Evolutionary conservation across 2,113 vertebrate genomes (phyloP), one percentile per base, ranked within the genome.

Genomic region (Prolemur simus): DNA sequence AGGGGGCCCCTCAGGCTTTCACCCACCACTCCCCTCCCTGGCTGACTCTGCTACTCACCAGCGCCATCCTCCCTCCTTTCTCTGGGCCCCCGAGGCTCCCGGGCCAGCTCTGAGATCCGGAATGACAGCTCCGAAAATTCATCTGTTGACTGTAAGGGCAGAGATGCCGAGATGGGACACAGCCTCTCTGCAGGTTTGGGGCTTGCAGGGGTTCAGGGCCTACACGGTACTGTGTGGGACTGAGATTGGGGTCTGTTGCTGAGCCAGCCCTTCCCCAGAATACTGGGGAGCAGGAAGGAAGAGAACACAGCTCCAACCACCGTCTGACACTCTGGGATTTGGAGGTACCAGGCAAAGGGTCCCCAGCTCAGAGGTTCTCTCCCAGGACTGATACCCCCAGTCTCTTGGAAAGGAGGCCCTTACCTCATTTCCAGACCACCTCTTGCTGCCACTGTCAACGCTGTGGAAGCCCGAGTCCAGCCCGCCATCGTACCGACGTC

Each of bases 381-480:
- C 68, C 45, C 23, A 20, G 63, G n/a, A 29, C 32, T 8, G 8
- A 88, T 7, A 63, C 27, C n/a, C 18, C 56, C 34, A 12, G 34
- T 12, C 23, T 15, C 18, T 13, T 37, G 42, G 63, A 78, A 60
- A 87, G 52, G 39, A 56, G 1, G 8, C 29, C 54, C 91, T 64
- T 89, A 99, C 99, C 99, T 99, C 99, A 39, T 99, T 99, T 76
- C 99, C 99, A 37, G 99, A 99, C 99, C 99, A 99, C 68, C 99
- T 97, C 84, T 99, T 99, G 98, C 99, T 99, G 95, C 99, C 99
- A 1, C 99, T 99, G 98, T 99, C 99, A 15, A 99, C 99, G 0
- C 99, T 99, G 98, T 99, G 99, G 97, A 99, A 99, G 32, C 99
- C 99, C 0, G 99, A 99, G 96, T 99, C 99, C 74, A 99, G 98